phyloP scores from a whole-genome alignment of 1,140 invertebrate genomes.

The Pemphigus obesinymphae region DNA sequence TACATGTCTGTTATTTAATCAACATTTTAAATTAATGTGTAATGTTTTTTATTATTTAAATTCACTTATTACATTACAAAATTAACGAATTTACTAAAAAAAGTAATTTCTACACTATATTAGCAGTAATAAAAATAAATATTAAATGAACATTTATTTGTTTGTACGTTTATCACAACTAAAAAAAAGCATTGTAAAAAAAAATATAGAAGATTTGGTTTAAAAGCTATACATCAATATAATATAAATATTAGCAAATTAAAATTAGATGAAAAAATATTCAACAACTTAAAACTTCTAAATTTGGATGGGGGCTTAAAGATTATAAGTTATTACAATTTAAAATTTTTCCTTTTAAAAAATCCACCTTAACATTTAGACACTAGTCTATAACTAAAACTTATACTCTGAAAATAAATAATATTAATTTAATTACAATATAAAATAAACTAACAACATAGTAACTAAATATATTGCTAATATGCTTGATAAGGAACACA shows the following conservation, averaged over 20 bases:
- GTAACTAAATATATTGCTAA: slow-evolving; percentile 29
- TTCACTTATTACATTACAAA: background rate
- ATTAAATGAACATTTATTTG: background rate
- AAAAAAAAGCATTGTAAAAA: slow-evolving; percentile 24
- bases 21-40: background rate
- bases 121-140: slow-evolving; percentile 17
- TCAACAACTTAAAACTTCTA: background rate
- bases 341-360: background rate
- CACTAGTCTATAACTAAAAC: background rate
- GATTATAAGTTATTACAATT: background rate
- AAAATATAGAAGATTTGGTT: slow-evolving; percentile 7
- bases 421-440: background rate
- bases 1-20: background rate
- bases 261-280: slow-evolving; percentile 14
- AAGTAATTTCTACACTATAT: background rate
- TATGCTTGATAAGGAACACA: slow-evolving; percentile 5
- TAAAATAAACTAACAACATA: slow-evolving; percentile 11
- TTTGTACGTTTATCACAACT: slow-evolving; percentile 7
- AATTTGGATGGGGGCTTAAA: background rate
- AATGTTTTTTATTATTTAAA: background rate
- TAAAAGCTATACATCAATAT: background rate
- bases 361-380: background rate
- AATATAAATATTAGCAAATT: slow-evolving; percentile 20
- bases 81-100: background rate
- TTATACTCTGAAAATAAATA: slow-evolving; percentile 28